A percentile compares a stretch with the other conserved stretches of the same genome.
Conservation (phyloP, 2,797 vertebrate species). For the Crypturellus tataupa region DNA sequence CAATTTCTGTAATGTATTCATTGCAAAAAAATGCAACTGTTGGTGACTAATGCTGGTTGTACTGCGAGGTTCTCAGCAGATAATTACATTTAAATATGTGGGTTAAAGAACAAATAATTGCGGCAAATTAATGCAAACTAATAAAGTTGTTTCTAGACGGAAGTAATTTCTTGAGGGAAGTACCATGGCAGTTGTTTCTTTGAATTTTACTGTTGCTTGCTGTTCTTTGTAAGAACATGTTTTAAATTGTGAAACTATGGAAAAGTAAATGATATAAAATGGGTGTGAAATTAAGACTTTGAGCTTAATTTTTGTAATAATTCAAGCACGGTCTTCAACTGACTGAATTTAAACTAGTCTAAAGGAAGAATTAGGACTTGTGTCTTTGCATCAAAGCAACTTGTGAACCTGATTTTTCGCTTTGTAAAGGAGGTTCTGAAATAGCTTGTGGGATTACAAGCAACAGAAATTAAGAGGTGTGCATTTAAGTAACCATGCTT, state of each 20-base stretch:
- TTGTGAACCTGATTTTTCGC: conserved; percentile 1
- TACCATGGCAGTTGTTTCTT: conserved; percentile 17
- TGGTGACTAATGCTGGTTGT: conserved; percentile 36
- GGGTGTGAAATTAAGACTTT: not conserved
- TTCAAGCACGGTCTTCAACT: not conserved
- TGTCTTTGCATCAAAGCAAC: conserved; percentile 31
- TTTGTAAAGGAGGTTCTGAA: conserved; percentile 21
- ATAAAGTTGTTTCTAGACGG: not conserved
- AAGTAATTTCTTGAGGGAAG: conserved; percentile 35
- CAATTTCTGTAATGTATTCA: not conserved
- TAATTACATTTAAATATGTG: conserved; percentile 30
- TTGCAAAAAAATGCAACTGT: not conserved
- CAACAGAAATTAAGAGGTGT: not conserved
- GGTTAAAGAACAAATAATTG: conserved; percentile 47
- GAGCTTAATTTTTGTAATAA: not conserved
- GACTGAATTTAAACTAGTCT: not conserved
- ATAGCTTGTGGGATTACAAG: not conserved
- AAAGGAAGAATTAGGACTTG: conserved; percentile 2
- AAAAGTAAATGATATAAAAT: conserved; percentile 35
- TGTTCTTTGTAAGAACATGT: not conserved
- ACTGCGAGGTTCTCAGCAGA: conserved; percentile 17
- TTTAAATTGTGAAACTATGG: conserved; percentile 32
- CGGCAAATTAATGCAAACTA: conserved; percentile 53
- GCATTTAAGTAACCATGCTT: not conserved
- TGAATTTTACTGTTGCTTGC: conserved; percentile 24